Percentiles rank a stretch among this genome's conserved stretches.
Evolutionary conservation across 1,140 invertebrate genomes (phyloP).

Genomic region (Acromyrmex charruanus): DNA sequence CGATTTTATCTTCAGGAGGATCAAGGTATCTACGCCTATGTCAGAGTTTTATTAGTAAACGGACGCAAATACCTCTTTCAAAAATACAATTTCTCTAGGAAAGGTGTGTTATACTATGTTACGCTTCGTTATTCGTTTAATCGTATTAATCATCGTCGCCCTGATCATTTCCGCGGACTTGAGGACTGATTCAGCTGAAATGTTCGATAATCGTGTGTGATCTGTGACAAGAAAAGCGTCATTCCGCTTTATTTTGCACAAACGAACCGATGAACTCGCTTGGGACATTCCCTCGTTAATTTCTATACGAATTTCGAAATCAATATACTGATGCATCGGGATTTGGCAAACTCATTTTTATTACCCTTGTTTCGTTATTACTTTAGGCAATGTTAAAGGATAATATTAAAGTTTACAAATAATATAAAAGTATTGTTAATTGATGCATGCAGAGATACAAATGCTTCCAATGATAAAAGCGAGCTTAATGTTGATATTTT

Average conservation of each 20-base stretch:
- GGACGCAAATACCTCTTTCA: conserved; percentile 72
- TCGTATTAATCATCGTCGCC: not conserved
- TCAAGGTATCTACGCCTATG: conserved; percentile 54
- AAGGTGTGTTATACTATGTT: conserved; percentile 66
- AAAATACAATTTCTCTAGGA: conserved; percentile 73
- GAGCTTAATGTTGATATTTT: not conserved
- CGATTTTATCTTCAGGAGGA: conserved; percentile 9
- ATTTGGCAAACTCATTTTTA: not conserved
- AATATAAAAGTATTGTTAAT: not conserved
- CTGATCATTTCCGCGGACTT: not conserved
- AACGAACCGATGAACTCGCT: not conserved
- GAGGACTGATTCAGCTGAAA: not conserved
- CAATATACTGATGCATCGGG: conserved; percentile 40
- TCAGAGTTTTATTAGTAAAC: conserved; percentile 70
- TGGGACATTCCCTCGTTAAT: not conserved
- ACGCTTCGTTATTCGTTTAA: conserved; percentile 49
- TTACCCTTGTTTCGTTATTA: not conserved
- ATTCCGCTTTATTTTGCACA: conserved; percentile 4
- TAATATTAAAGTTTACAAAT: too few species aligned
- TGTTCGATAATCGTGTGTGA: conserved; percentile 6
- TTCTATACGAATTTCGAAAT: not conserved
- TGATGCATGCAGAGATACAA: not conserved
- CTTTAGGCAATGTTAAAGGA: too few species aligned
- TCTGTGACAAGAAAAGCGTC: conserved; percentile 65
- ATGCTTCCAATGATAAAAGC: not conserved